Evolutionary conservation across 2,113 vertebrate species (phyloP).

Genomic region (Nyctereutes procyonoides): DNA sequence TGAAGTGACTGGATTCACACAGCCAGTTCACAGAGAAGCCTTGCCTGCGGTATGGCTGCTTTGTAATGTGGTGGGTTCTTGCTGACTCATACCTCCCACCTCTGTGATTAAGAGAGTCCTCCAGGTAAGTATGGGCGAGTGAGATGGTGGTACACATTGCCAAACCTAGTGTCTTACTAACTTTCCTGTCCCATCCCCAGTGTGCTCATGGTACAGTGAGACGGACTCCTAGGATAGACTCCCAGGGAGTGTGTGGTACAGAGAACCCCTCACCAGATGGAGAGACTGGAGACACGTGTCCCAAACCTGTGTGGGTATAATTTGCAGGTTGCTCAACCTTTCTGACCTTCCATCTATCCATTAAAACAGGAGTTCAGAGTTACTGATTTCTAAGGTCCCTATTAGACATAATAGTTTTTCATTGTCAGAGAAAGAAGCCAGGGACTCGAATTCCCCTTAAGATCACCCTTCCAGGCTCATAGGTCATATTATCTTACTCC

Average conservation of each 20-base stretch:
- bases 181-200: fast-evolving
- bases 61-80: neutral
- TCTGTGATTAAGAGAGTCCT: neutral
- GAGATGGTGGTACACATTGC: neutral
- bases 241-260: neutral
- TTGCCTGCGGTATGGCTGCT: fast-evolving
- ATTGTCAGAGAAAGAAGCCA: neutral
- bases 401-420: fast-evolving
- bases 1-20: neutral
- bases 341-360: neutral
- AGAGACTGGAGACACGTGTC: fast-evolving
- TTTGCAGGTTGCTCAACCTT: neutral
- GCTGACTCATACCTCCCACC: neutral
- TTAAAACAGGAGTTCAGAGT: no score
- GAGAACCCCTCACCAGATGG: neutral
- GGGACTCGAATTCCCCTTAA: neutral
- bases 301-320: neutral
- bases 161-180: no score
- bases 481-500: neutral
- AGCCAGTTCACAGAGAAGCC: neutral
- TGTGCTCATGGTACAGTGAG: fast-evolving
- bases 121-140: neutral
- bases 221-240: neutral
- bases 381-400: neutral
- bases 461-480: fast-evolving